These are phyloP conservation scores for Poecile montanus DNA, from an alignment of 2,797 vertebrate genomes.

Conservation along the genomic window DNA sequence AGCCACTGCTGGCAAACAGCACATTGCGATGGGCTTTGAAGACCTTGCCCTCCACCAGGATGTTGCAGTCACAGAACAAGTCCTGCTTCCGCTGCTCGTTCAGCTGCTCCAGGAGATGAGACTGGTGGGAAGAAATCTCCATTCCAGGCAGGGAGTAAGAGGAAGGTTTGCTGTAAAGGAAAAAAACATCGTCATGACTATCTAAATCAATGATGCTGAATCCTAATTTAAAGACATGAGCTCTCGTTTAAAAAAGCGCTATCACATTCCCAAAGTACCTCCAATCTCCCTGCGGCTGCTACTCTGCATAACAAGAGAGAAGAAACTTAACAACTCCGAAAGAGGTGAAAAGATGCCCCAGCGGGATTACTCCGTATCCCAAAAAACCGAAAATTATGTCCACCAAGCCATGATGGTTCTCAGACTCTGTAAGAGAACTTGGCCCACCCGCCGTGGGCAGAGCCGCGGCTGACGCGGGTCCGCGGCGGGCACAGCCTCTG, in stretches of 20 bases:
- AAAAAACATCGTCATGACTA: neutral
- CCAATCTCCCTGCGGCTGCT: neutral
- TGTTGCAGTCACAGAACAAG: slow-evolving; percentile 94
- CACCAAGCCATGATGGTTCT: accelerated
- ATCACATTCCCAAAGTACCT: accelerated
- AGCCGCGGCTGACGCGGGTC: accelerated
- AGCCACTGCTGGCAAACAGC: slow-evolving; percentile 93
- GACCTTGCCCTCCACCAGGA: slow-evolving; percentile 92
- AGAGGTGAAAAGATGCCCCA: neutral
- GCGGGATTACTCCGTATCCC: neutral
- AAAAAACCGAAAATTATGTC: accelerated
- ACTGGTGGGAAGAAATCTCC: slow-evolving; percentile 94
- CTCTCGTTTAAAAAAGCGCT: neutral
- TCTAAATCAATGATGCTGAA: neutral
- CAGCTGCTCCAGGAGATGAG: slow-evolving; percentile 90
- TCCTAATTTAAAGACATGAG: neutral
- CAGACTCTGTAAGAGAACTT: accelerated
- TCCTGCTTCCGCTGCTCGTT: slow-evolving; percentile 92
- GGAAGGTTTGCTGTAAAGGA: neutral
- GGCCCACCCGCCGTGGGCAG: neutral
- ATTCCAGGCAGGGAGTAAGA: slow-evolving; percentile 60
- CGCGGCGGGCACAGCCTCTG: neutral
- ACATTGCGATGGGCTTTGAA: slow-evolving; percentile 96
- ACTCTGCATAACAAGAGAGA: neutral
- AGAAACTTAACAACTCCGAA: neutral